Evolutionary conservation across 1,140 invertebrate species (phyloP).

Genomic region (Sycophila sp.): DNA sequence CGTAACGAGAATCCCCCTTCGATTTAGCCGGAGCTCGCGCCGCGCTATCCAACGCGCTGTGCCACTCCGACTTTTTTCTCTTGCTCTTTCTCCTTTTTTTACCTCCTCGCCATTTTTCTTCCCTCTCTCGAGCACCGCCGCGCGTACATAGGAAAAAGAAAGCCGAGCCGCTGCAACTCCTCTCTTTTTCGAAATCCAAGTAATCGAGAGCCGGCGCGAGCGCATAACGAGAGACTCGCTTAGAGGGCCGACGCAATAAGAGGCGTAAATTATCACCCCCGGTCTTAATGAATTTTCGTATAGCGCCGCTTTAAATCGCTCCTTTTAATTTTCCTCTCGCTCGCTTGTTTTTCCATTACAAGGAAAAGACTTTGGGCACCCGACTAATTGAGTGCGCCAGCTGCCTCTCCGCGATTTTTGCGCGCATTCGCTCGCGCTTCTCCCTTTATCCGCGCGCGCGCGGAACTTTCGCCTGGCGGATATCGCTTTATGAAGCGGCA

Average conservation of each 20-base stretch:
- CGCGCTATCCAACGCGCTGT: too few relatives aligned
- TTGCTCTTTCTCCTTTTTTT: conserved; percentile 20
- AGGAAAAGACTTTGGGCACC: neutral
- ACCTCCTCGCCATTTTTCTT: neutral
- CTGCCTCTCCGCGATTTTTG: conserved; percentile 18
- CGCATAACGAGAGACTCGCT: conserved; percentile 30
- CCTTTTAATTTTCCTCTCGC: conserved; percentile 43
- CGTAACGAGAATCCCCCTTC: conserved; percentile 16
- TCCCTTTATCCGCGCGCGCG: too few relatives aligned
- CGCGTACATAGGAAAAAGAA: too few relatives aligned
- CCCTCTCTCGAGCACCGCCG: too few relatives aligned
- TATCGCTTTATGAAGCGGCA: conserved; percentile 22
- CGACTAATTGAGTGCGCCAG: conserved; percentile 27
- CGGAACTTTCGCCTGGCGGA: neutral
- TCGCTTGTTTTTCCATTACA: too few relatives aligned
- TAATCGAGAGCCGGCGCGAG: too few relatives aligned
- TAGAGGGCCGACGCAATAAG: neutral
- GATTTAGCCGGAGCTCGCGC: too few relatives aligned
- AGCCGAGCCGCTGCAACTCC: neutral
- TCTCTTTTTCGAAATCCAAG: conserved; percentile 23
- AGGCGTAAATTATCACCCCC: conserved; percentile 20
- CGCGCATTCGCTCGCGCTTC: too few relatives aligned
- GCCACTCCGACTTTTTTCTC: too few relatives aligned
- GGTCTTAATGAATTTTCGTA: conserved; percentile 43
- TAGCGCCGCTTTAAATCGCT: conserved; percentile 35